Base-by-base conservation (phyloP, 92 coral and sea anemone species). In the Porites rus region DNA sequence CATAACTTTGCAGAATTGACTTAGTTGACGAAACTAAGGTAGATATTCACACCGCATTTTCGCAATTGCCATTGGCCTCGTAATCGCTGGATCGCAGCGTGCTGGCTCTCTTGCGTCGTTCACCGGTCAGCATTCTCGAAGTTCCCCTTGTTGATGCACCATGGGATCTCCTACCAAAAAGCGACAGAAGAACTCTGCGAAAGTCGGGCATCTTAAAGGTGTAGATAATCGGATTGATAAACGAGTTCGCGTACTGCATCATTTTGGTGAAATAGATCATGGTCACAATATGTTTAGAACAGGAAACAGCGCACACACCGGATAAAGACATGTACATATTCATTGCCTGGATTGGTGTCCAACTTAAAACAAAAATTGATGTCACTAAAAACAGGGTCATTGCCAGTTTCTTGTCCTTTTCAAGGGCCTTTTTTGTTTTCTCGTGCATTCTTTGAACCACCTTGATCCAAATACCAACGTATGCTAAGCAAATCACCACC, bases 181-280 rank as follows among this genome's bases (percentile, higher is more conserved):
- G 56, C 14, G 75, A 46, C 1, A 92, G 78, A 28, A 92, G 63
- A 9, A 78, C 95, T n/a, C 91, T 76, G 25, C 93, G 84, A 56
- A 94, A 94, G 70, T 94, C 95, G 18, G 98, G 95, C 51, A 94
- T 94, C 74, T 93, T 93, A 9, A 94, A 88, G 6, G 94, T 78
- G 79, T 94, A 94, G n/a, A 94, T 88, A 46, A 94, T 84, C 0
- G 98, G 98, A 76, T 94, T 94, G 79, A 93, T 84, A 73, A 92
- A 88, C 7, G 94, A 92, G 81, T 94, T 94, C 13, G 86, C 73
- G 83, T 92, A 94, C 28, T 94, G 98, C 51, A 94, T 67, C 54
- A 92, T 66, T 65, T 94, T 94, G 14, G 91, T 83, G 56, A 85
- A 77, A 51, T 67, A 80, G 51, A 88, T 76, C 20, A 67, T 19